phyloP scores from a whole-genome alignment of 2,113 vertebrate species.

The Cyprinus carpio region DNA sequence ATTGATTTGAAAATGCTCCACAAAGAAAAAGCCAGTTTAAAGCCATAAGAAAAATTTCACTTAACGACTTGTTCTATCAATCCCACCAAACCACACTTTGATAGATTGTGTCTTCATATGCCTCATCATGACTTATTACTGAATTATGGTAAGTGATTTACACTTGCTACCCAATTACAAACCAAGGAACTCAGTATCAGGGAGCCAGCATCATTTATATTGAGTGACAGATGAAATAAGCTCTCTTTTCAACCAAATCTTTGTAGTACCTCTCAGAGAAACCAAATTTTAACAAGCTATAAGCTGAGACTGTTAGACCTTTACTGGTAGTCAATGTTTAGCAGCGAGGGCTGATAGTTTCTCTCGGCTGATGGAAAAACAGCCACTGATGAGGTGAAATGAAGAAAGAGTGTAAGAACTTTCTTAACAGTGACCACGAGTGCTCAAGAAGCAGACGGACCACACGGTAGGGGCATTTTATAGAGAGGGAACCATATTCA shows the following conservation, averaged over 20 bases:
- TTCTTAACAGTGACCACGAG: conserved; percentile 50
- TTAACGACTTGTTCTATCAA: neutral
- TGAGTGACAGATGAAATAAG: conserved; percentile 57
- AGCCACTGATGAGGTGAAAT: conserved; percentile 43
- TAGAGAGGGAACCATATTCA: conserved; percentile 14
- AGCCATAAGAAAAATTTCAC: neutral
- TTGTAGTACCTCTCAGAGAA: conserved; percentile 34
- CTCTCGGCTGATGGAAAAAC: conserved; percentile 40
- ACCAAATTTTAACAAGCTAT: conserved; percentile 58
- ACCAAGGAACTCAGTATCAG: conserved; percentile 49
- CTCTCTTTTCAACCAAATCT: conserved; percentile 42
- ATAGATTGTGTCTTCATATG: neutral
- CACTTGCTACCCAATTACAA: conserved; percentile 41
- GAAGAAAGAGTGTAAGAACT: conserved; percentile 45
- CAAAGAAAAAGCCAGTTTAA: neutral
- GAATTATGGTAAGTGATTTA: conserved; percentile 51
- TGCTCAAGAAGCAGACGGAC: conserved; percentile 54
- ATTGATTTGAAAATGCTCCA: neutral
- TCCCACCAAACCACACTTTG: conserved; percentile 8
- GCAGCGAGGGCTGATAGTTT: conserved; percentile 36
- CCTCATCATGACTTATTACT: conserved; percentile 49
- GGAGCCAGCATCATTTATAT: conserved; percentile 53
- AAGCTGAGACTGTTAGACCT: conserved; percentile 44
- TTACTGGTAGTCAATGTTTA: conserved; percentile 44
- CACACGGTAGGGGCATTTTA: conserved; percentile 53